phyloP scores from a whole-genome alignment of 1,140 invertebrate species.

The Rhagoletis zephyria region DNA sequence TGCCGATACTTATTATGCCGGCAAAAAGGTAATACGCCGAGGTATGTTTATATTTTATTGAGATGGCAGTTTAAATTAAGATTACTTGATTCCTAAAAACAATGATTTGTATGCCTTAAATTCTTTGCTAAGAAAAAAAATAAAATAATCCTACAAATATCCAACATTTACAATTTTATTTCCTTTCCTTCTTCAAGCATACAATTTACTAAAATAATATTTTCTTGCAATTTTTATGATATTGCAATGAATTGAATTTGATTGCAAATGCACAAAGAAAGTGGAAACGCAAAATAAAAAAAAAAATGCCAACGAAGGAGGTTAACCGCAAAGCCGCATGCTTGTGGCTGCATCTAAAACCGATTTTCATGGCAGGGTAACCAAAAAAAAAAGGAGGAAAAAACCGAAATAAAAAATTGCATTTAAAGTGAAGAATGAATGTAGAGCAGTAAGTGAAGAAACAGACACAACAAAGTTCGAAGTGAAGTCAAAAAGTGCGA shows the following conservation, averaged over 20 bases:
- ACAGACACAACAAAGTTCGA: background rate
- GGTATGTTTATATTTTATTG: too few species aligned
- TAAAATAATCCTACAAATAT: too few species aligned
- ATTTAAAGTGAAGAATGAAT: background rate
- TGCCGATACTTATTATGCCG: too few species aligned
- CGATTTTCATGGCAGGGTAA: background rate
- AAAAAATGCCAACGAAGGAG: background rate
- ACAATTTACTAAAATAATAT: background rate
- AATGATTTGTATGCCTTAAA: too few species aligned
- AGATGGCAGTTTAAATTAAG: too few species aligned
- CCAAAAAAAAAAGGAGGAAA: background rate
- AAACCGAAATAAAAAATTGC: background rate
- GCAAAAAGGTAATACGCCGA: too few species aligned
- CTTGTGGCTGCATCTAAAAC: conserved; percentile 39
- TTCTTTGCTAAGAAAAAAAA: too few species aligned
- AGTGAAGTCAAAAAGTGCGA: background rate
- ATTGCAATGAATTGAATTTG: conserved; percentile 43
- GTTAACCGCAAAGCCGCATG: conserved; percentile 42
- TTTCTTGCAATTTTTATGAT: background rate
- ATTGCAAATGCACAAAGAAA: conserved; percentile 1
- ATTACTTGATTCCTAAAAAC: too few species aligned
- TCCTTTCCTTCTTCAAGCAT: too few species aligned
- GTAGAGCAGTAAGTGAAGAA: background rate
- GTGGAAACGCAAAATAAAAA: background rate
- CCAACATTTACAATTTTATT: too few species aligned